Base-by-base conservation (phyloP, 2,797 vertebrate genomes). In the Pseudopleuronectes americanus region DNA sequence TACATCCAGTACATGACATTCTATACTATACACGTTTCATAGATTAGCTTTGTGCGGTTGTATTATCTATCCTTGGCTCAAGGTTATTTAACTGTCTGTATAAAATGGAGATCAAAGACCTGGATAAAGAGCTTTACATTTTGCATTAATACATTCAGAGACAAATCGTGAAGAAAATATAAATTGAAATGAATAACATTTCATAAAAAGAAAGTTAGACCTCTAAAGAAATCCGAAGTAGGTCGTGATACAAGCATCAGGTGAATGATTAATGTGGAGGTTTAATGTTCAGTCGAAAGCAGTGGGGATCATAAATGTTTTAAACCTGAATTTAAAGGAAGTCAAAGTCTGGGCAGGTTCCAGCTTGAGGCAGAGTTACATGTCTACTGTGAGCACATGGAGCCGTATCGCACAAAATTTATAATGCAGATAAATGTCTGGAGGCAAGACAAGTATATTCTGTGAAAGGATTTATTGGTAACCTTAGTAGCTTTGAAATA, bases 371-470 rank as follows among this genome's bases (percentile, higher is more conserved):
- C 61, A 60, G 47, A 62, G 36, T 12, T 33, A 41, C 3, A 21
- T 70, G 76, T 86, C 80, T 79, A 80, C 75, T 52, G 65, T 83
- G 72, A 76, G 66, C 61, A 48, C 72, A 26, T 74, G 61, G 64
- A 56, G 55, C 51, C 54, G 24, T 41, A 24, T 72, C 69, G 55
- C 21, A 36, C 13, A 41, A 53, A 61, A 68, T 88, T 72, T 81
- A 60, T 51, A 64, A 60, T 31, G 54, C 57, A 52, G 55, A 57
- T 28, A 56, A 41, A 31, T 7, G 24, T 60, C 63, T 75, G 58
- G 4, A 7, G 59, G 14, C 21, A 53, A 13, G 16, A 64, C 6
- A 17, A 54, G 48, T 23, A 21, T 33, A 24, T 57, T 38, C 36
- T 45, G 3, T 68, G 5, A 58, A 60, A 63, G 48, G 38, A 10